Percentiles rank a stretch among this genome's conserved stretches.
phyloP scores from a whole-genome alignment of 2,797 vertebrate genomes.

The Anabacerthia variegaticeps region DNA sequence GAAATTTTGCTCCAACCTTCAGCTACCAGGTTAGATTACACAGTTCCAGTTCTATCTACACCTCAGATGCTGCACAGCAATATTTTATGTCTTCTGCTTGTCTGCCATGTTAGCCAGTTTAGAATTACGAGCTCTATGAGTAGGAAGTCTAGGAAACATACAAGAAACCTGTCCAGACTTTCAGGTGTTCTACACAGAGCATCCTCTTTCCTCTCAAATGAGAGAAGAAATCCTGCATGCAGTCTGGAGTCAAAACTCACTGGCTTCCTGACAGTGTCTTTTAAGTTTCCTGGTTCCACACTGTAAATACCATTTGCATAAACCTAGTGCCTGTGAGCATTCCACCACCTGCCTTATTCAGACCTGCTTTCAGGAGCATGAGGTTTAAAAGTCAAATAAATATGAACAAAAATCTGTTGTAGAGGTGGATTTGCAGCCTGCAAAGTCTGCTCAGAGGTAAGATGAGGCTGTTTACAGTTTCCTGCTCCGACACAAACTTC shows the following conservation, averaged over 20 bases:
- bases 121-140: background rate
- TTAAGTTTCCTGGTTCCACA: background rate
- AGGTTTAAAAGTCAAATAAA: background rate
- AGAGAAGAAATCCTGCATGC: background rate
- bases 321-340: background rate
- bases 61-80: background rate
- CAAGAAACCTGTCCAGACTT: background rate
- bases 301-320: background rate
- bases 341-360: background rate
- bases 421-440: background rate
- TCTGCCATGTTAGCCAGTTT: background rate
- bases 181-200: background rate
- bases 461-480: background rate
- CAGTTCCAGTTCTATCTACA: background rate
- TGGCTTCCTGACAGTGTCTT: background rate
- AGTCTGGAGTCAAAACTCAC: background rate
- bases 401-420: background rate
- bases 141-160: background rate
- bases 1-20: background rate
- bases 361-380: background rate
- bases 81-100: background rate
- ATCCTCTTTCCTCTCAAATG: background rate
- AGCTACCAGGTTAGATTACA: background rate
- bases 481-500: background rate
- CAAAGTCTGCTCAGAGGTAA: background rate